Evolutionary conservation across 2,888 invertebrate genomes (phyloP), one percentile per base, ranked within the genome.

Genomic region (Bombyx huttoni): DNA sequence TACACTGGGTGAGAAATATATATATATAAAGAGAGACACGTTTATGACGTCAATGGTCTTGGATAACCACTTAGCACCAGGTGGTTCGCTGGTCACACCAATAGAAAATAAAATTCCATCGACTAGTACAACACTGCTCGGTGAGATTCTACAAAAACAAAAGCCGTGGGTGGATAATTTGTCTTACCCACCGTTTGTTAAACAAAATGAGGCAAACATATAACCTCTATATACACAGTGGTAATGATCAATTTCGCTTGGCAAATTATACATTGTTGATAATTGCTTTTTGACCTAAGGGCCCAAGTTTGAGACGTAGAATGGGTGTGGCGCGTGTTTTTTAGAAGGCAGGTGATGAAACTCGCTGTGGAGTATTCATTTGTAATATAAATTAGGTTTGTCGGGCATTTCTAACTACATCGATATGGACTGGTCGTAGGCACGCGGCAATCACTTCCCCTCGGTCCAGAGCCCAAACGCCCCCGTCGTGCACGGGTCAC

Each of bases 251-350:
- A 40, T 40, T 40, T 40, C 40, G 6, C 40, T 6, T 40, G 12
- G 40, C 40, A 40, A 24, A 40, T 40, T 3, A 40, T 40, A 8
- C 2, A 40, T 40, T 40, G 12, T 40, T 40, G 12, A 49, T 58
- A 67, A 65, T 64, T 60, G 56, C 56, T 62, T 58, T 55, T 52
- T 59, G 58, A 60, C 68, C 61, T 51, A 58, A 60, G 65, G 70
- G 66, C 62, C 59, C 52, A 52, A 24, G 52, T 53, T 57, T 52
- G 54, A 51, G 53, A 59, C 54, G 51, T 49, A 48, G 54, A 52
- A 54, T 49, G 51, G 59, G 62, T 61, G 59, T 56, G 56, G 56
- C 9, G 6, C 40, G 40, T 46, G 54, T 49, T 52, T 61, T 59
- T 56, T 58, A 49, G 50, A 54, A 56, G 54, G 58, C 63, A 63